A percentile compares a stretch with the other conserved stretches of the same genome.
Conservation (phyloP, 2,113 vertebrate genomes). For the Apistogramma diplotaenia region DNA sequence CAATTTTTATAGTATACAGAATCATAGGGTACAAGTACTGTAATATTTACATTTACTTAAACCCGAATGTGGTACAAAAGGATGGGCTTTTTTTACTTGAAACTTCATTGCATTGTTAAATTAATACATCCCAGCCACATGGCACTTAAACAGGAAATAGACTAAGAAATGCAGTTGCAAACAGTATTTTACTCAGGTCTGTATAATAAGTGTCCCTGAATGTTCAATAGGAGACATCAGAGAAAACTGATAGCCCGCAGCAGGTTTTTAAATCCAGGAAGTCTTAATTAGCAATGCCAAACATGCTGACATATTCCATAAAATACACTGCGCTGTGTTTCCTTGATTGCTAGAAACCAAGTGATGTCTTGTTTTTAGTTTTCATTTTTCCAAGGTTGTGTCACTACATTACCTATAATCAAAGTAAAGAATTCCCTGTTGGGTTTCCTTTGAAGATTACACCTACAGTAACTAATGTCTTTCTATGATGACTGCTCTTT, state of each 20-base stretch:
- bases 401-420: neutral
- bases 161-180: neutral
- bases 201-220: neutral
- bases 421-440: constrained; percentile 39
- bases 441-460: constrained; percentile 32
- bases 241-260: neutral
- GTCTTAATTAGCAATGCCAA: constrained; percentile 35
- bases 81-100: neutral
- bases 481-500: constrained; percentile 19
- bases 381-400: neutral
- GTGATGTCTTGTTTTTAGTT: neutral
- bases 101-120: neutral
- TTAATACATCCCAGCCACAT: neutral
- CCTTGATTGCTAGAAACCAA: neutral
- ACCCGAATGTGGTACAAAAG: neutral
- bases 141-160: neutral
- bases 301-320: constrained; percentile 3
- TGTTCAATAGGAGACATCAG: constrained; percentile 11
- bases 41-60: neutral
- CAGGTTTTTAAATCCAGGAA: constrained; percentile 1
- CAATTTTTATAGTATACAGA: neutral
- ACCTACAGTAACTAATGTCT: neutral
- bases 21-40: neutral
- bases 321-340: neutral
- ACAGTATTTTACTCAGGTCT: neutral